Conservation (phyloP, 2,797 vertebrate species). For the Okamejei kenojei region DNA sequence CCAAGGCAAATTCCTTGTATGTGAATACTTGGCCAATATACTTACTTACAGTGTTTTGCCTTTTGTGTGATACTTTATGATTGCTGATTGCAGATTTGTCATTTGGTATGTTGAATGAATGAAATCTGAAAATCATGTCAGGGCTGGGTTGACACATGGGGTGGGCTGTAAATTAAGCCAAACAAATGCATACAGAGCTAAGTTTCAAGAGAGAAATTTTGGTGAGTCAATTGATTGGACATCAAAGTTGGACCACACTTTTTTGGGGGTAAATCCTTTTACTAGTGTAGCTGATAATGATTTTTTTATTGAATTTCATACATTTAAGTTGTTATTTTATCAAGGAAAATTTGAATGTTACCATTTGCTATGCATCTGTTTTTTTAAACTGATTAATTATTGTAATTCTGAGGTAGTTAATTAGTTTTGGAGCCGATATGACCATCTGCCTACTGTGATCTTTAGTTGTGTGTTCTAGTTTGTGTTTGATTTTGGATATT, state of each 20-base stretch:
- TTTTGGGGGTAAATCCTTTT: not conserved
- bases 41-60: not conserved
- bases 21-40: too few relatives aligned
- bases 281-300: not conserved
- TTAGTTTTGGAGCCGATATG: not conserved
- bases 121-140: not conserved
- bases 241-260: not conserved
- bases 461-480: not conserved
- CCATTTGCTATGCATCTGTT: not conserved
- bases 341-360: not conserved
- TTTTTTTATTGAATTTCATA: not conserved
- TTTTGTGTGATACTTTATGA: not conserved
- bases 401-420: not conserved
- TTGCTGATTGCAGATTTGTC: not conserved
- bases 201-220: not conserved
- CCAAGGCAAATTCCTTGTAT: too few relatives aligned
- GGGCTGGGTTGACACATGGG: not conserved
- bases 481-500: slow-evolving; percentile 39
- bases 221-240: not conserved
- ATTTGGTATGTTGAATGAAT: not conserved
- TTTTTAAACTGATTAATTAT: not conserved
- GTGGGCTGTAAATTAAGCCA: not conserved
- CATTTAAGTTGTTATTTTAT: not conserved
- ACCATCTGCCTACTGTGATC: not conserved
- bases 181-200: not conserved